Percentiles rank a stretch among this genome's conserved stretches.
phyloP scores from a whole-genome alignment of 2,888 invertebrate species.

The Drosophila austrosaltans region DNA sequence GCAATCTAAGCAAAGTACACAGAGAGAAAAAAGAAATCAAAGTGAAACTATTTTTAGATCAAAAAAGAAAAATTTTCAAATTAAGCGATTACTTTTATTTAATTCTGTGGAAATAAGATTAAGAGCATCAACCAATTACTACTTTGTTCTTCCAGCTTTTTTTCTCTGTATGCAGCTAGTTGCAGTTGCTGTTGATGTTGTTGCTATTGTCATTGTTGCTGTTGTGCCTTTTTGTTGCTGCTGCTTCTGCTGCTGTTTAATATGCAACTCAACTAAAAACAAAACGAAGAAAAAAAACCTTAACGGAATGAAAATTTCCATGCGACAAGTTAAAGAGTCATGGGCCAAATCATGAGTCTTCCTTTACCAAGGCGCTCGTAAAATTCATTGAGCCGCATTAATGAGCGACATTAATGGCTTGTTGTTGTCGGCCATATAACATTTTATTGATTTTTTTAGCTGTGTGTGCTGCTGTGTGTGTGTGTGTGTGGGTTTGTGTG shows the following conservation, averaged over 20 bases:
- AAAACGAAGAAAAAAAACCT: conserved; percentile 32
- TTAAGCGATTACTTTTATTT: no score
- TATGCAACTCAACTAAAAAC: conserved; percentile 46
- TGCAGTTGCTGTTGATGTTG: conserved; percentile 1
- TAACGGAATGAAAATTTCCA: conserved; percentile 57
- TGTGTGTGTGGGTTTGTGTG: not conserved
- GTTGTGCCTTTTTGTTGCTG: conserved; percentile 1
- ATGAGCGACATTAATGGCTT: conserved; percentile 78
- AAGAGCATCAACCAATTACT: no score
- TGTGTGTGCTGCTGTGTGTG: conserved; percentile 26
- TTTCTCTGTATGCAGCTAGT: conserved; percentile 14
- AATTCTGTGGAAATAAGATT: no score
- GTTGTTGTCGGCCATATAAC: conserved; percentile 55
- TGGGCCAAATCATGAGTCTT: conserved; percentile 21
- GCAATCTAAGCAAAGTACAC: conserved; percentile 14
- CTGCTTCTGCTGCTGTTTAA: conserved; percentile 54
- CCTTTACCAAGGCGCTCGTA: conserved; percentile 51
- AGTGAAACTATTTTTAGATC: no score
- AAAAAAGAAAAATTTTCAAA: no score
- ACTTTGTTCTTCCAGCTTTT: not conserved
- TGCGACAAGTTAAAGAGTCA: conserved; percentile 47
- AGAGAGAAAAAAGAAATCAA: not conserved
- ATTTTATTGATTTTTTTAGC: conserved; percentile 68
- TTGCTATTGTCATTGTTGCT: conserved; percentile 32
- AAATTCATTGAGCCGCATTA: conserved; percentile 79